Conservation (phyloP, 2,888 invertebrate species). For the Ischnus inquisitorius region DNA sequence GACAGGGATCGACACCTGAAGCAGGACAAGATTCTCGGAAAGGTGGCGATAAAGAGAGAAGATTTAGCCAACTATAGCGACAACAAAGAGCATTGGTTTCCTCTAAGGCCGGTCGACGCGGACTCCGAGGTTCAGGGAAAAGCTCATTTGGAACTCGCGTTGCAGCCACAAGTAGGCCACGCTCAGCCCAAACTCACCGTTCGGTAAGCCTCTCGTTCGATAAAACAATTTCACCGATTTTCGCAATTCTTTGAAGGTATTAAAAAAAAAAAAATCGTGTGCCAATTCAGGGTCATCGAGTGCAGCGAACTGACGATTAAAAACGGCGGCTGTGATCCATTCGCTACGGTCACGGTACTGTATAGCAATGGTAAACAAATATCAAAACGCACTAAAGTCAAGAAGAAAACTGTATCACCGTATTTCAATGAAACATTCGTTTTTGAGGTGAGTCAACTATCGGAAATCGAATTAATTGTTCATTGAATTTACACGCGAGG, state of each 20-base stretch:
- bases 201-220: constrained; percentile 80
- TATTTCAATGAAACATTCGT: constrained; percentile 95
- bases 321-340: constrained; percentile 96
- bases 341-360: constrained; percentile 92
- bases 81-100: constrained; percentile 97
- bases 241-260: neutral
- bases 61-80: constrained; percentile 93
- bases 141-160: constrained; percentile 92
- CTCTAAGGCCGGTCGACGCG: constrained; percentile 93
- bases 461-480: neutral
- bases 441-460: constrained; percentile 87
- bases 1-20: constrained; percentile 94
- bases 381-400: constrained; percentile 93
- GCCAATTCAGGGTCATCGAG: constrained; percentile 89
- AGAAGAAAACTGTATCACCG: constrained; percentile 96
- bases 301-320: constrained; percentile 95
- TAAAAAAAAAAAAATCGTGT: neutral
- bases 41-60: constrained; percentile 95
- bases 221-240: neutral
- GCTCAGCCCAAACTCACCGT: constrained; percentile 85
- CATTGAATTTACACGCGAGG: too few species aligned
- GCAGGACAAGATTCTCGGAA: constrained; percentile 93
- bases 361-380: constrained; percentile 93
- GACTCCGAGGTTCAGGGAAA: constrained; percentile 97
- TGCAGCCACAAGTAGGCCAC: constrained; percentile 85